Evolutionary conservation across 2,888 invertebrate species (phyloP).

Genomic region (Meliscaeva auricollis): DNA sequence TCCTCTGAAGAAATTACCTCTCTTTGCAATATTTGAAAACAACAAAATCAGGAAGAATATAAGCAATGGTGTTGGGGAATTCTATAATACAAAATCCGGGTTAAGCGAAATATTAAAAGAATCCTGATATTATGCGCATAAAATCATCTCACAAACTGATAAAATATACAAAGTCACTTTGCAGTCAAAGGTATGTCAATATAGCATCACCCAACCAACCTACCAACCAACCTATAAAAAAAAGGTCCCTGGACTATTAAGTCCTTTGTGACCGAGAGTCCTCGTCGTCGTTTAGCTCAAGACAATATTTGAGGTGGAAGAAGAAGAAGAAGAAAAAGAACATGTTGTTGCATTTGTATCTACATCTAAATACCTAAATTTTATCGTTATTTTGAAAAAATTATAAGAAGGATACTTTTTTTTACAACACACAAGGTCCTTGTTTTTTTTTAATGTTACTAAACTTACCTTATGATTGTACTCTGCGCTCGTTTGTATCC

Average conservation of each 20-base stretch:
- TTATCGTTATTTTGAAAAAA: conserved; percentile 8
- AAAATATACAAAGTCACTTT: conserved; percentile 58
- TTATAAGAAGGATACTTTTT: conserved; percentile 18
- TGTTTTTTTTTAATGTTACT: background rate
- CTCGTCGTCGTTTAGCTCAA: background rate
- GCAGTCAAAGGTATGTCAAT: conserved; percentile 44
- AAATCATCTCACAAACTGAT: conserved; percentile 61
- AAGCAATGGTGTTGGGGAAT: background rate
- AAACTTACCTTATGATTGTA: conserved; percentile 70
- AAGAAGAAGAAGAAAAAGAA: conserved; percentile 13
- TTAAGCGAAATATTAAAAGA: conserved; percentile 68
- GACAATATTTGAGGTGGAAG: background rate
- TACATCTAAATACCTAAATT: conserved; percentile 58
- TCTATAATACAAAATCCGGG: conserved; percentile 44
- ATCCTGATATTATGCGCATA: conserved; percentile 70
- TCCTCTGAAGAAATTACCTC: too few relatives aligned
- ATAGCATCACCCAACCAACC: conserved; percentile 26
- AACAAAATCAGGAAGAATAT: background rate
- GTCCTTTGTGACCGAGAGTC: conserved; percentile 46
- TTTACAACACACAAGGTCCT: background rate
- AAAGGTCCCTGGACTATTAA: conserved; percentile 57
- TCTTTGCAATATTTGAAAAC: conserved; percentile 15
- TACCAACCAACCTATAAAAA: conserved; percentile 56
- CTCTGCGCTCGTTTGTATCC: conserved; percentile 39
- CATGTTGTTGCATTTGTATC: conserved; percentile 56